A percentile compares a stretch with the other conserved stretches of the same genome.
phyloP scores from a whole-genome alignment of 2,113 vertebrate species.

The Chiloscyllium plagiosum region DNA sequence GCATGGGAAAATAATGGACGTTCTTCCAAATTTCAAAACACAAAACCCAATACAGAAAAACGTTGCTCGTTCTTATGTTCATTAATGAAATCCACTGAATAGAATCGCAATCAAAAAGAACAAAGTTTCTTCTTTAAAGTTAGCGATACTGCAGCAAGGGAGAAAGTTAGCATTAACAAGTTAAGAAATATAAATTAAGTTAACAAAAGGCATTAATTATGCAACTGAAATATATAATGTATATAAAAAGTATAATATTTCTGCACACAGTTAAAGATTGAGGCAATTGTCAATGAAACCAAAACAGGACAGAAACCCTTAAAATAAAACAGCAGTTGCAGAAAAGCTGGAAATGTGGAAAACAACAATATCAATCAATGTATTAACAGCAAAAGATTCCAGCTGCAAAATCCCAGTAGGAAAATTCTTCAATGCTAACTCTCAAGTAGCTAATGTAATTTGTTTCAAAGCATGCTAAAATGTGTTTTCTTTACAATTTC shows the following conservation, averaged over 20 bases:
- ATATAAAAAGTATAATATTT: neutral
- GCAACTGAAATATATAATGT: neutral
- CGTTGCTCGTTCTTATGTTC: neutral
- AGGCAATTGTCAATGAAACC: neutral
- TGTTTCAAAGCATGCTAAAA: neutral
- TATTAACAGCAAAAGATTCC: neutral
- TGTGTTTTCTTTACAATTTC: neutral
- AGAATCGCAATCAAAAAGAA: neutral
- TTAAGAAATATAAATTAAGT: neutral
- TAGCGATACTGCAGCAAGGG: neutral
- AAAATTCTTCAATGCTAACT: neutral
- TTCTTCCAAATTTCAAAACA: neutral
- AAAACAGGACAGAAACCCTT: neutral
- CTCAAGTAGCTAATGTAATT: neutral
- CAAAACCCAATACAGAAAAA: neutral
- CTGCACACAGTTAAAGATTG: neutral
- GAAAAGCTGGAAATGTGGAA: neutral
- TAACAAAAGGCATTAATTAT: neutral
- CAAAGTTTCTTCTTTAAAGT: neutral
- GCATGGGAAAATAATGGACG: neutral
- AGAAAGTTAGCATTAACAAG: neutral
- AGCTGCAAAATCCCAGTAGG: neutral
- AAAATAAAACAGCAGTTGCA: neutral
- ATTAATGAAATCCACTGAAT: neutral
- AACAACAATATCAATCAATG: neutral